Conservation (phyloP, 2,888 invertebrate species). For the Gari tellinella region DNA sequence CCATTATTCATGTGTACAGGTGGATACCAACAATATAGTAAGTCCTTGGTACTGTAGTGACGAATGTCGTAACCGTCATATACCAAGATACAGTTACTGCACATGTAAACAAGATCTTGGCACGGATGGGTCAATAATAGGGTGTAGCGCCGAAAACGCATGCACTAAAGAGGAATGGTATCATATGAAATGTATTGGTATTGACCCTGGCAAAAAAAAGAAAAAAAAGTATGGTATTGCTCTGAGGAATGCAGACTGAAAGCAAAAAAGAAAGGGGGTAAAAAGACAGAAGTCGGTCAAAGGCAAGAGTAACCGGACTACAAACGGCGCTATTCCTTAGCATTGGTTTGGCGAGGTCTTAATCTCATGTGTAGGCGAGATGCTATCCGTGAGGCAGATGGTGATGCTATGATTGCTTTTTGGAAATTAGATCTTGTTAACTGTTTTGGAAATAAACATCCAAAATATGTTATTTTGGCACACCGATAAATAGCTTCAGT, state of each 20-base stretch:
- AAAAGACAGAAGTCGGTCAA: neutral
- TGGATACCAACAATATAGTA: too few species aligned
- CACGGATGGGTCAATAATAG: constrained; percentile 45
- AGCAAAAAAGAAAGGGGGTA: neutral
- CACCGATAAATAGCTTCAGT: constrained; percentile 38
- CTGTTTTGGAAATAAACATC: constrained; percentile 43
- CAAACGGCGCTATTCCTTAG: constrained; percentile 26
- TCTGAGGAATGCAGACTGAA: constrained; percentile 22
- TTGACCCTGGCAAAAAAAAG: constrained; percentile 26
- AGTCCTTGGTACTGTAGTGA: too few species aligned
- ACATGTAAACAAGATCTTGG: constrained; percentile 39
- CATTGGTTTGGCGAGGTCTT: constrained; percentile 50
- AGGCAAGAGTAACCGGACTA: constrained; percentile 2
- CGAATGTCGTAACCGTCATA: too few species aligned
- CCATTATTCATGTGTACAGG: neutral
- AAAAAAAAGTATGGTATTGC: constrained; percentile 44
- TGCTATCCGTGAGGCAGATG: constrained; percentile 63
- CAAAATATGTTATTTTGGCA: constrained; percentile 54
- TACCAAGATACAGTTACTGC: constrained; percentile 30
- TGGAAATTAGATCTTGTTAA: constrained; percentile 44
- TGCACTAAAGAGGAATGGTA: constrained; percentile 54
- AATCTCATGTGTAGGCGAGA: constrained; percentile 58
- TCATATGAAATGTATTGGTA: constrained; percentile 37
- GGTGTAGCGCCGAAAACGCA: constrained; percentile 32
- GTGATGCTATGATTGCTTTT: constrained; percentile 54